Conservation (phyloP, 2,797 vertebrate genomes). For the Pygocentrus nattereri region DNA sequence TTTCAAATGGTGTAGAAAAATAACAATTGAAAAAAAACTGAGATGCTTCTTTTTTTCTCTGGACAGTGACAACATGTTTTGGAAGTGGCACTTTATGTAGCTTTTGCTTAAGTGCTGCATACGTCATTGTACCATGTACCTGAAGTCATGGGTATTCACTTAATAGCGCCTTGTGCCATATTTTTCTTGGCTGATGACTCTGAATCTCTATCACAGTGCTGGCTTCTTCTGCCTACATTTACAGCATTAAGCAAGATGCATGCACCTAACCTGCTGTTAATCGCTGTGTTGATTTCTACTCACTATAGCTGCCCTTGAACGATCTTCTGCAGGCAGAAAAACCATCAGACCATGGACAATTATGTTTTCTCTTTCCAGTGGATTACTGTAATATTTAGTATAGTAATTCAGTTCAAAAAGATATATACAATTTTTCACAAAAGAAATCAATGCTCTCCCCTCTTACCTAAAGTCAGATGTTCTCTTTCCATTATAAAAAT, state of each 20-base stretch:
- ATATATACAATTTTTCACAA: not conserved
- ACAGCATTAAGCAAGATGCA: not conserved
- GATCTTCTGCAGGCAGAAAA: slow-evolving; percentile 33
- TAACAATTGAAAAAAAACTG: too few species aligned
- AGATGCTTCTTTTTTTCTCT: too few species aligned
- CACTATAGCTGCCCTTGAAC: slow-evolving; percentile 14
- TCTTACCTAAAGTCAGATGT: not conserved
- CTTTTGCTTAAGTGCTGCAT: not conserved
- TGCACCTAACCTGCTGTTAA: slow-evolving; percentile 17
- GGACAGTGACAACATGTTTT: not conserved
- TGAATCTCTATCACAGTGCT: not conserved
- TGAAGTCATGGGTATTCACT: not conserved
- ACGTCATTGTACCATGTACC: not conserved
- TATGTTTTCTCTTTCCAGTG: slow-evolving; percentile 16
- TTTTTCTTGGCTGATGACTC: not conserved
- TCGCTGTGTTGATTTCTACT: slow-evolving; percentile 37
- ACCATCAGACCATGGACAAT: slow-evolving; percentile 37
- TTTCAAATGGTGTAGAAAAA: too few species aligned
- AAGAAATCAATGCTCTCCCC: slow-evolving; percentile 5
- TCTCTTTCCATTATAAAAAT: slow-evolving; percentile 29
- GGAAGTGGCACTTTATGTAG: not conserved
- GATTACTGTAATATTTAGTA: slow-evolving; percentile 15
- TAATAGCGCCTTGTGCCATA: not conserved
- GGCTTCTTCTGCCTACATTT: not conserved
- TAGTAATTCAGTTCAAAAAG: slow-evolving; percentile 24